Evolutionary conservation across 2,113 vertebrate species (phyloP), one percentile per base, ranked within the genome.

Genomic region (Sarotherodon lohbergeri): DNA sequence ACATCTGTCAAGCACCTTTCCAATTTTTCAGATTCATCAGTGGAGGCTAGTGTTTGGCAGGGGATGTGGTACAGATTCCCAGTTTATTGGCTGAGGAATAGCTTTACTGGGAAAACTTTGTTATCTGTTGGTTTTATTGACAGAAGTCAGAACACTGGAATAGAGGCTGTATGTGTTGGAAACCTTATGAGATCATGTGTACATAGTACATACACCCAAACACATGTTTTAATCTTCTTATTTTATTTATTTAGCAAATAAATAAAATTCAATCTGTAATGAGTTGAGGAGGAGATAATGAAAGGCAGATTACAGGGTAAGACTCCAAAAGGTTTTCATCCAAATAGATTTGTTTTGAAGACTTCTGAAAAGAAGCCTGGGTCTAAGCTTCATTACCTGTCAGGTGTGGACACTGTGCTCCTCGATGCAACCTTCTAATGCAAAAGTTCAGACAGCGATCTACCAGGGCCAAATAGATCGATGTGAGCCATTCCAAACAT

Each of bases 401-500:
- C 46, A 85, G 86, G 79, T 82, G 82, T 85, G 54, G 83, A 54
- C 61, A 48, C 83, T 71, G 63, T 79, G 46, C 83, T 86, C n/a
- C 39, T 78, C 22, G 9, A 68, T 81, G 59, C 59, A 88, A 48
- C 43, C 36, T 16, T 29, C 82, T 82, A 83, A 91, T 78, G 85
- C 6, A 32, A 39, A 55, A 80, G 41, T 61, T 71, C 4, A 36
- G 52, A 41, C 68, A 10, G 76, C 13, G 56, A 80, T 88, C 88
- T 85, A 71, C 39, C 83, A 63, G 55, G 84, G 88, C 89, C 92
- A 88, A 91, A 90, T 90, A 78, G 87, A 93, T 95, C 93, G 71
- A 93, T 93, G 86, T 19, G 34, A 82, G 54, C 73, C 89, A 83
- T 88, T 91, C 71, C 88, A 68, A 89, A 93, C 90, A 94, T 92